Conservation (phyloP, 1,140 invertebrate species). For the Vanessa atalanta region DNA sequence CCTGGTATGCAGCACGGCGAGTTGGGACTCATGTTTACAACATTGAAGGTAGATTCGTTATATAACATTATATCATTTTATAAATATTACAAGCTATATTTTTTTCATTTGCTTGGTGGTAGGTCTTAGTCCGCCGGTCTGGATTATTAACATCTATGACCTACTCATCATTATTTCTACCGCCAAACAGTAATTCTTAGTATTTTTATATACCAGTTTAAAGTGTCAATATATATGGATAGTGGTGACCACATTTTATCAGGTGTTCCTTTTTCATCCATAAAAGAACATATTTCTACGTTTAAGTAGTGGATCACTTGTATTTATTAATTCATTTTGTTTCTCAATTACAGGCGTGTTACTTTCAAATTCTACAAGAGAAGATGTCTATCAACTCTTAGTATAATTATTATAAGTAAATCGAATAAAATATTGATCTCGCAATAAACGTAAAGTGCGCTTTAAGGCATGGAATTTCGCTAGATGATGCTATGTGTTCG, state of each 20-base stretch:
- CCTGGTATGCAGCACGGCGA: slow-evolving; percentile 87
- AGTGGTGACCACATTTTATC: too few relatives aligned
- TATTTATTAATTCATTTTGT: background rate
- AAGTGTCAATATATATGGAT: too few relatives aligned
- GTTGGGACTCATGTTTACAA: slow-evolving; percentile 92
- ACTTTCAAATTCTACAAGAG: slow-evolving; percentile 87
- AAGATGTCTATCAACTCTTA: slow-evolving; percentile 82
- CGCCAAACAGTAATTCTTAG: too few relatives aligned
- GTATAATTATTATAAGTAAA: slow-evolving; percentile 6
- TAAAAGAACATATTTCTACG: too few relatives aligned
- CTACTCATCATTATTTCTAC: too few relatives aligned
- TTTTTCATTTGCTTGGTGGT: too few relatives aligned
- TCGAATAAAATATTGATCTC: slow-evolving; percentile 40
- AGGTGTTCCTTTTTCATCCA: too few relatives aligned
- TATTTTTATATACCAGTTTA: too few relatives aligned
- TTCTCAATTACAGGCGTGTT: slow-evolving; percentile 83
- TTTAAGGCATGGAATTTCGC: slow-evolving; percentile 21
- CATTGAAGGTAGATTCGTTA: slow-evolving; percentile 77
- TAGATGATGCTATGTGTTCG: slow-evolving; percentile 27
- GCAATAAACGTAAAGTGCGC: slow-evolving; percentile 37
- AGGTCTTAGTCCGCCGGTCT: too few relatives aligned
- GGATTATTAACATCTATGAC: too few relatives aligned
- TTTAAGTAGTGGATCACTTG: too few relatives aligned
- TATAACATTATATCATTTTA: background rate
- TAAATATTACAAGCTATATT: background rate